These are phyloP conservation scores for Perizoma affinitatum DNA, from an alignment of 2,888 invertebrate genomes.

Conservation along the genomic window DNA sequence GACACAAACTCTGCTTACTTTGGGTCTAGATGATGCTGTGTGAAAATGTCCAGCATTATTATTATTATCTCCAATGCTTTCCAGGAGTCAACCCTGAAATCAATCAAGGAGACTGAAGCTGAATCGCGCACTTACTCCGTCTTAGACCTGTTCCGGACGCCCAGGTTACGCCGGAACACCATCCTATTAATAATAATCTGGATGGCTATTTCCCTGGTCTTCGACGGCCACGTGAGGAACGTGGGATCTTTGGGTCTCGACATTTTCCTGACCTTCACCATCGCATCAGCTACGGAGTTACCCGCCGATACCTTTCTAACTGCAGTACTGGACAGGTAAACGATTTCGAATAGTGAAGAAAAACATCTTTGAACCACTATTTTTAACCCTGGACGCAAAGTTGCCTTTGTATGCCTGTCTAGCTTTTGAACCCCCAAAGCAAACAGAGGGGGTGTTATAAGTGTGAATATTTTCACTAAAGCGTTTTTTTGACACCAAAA, in stretches of 20 bases:
- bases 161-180: slow-evolving; percentile 89
- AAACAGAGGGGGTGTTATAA: no score
- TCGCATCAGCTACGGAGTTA: slow-evolving; percentile 92
- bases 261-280: slow-evolving; percentile 93
- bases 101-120: slow-evolving; percentile 89
- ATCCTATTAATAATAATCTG: slow-evolving; percentile 92
- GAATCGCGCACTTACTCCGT: slow-evolving; percentile 89
- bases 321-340: slow-evolving; percentile 86
- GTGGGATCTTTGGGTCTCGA: slow-evolving; percentile 92
- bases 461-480: no score
- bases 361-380: no score
- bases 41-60: no score
- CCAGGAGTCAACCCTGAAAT: slow-evolving; percentile 87
- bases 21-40: no score
- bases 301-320: slow-evolving; percentile 94
- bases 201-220: slow-evolving; percentile 95
- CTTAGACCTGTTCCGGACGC: slow-evolving; percentile 91
- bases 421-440: no score
- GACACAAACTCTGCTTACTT: no score
- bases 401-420: no score
- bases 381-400: no score
- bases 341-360: slow-evolving; percentile 19
- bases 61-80: slow-evolving; percentile 32
- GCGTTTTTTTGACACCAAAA: no score
- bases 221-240: slow-evolving; percentile 95